Evolutionary conservation across 2,888 invertebrate genomes (phyloP).

Genomic region (Pachliopta kotzebuea): DNA sequence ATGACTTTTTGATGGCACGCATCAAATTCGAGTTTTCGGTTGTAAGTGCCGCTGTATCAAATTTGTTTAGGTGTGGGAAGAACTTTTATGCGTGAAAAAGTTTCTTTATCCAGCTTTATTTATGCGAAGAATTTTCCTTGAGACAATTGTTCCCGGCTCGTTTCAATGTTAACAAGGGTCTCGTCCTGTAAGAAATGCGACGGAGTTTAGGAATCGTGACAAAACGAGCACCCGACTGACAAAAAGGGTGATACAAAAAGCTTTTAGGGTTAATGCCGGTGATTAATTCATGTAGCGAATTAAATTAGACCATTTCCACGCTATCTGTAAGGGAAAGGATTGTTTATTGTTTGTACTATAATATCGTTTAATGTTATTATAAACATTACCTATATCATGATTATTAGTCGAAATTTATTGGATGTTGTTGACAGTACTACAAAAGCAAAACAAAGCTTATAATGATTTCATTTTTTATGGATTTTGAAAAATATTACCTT

Average conservation of each 20-base stretch:
- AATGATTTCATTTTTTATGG: neutral
- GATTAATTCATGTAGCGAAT: conserved; percentile 43
- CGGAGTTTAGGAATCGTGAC: conserved; percentile 45
- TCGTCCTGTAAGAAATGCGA: conserved; percentile 38
- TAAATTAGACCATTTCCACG: conserved; percentile 36
- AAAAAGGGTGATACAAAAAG: conserved; percentile 47
- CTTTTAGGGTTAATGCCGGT: conserved; percentile 51
- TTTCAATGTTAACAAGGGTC: conserved; percentile 32
- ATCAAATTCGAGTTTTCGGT: conserved; percentile 67
- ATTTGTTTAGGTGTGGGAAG: conserved; percentile 32
- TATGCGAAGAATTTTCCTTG: conserved; percentile 13
- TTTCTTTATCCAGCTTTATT: conserved; percentile 26
- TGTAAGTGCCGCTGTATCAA: conserved; percentile 32
- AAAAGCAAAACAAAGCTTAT: neutral
- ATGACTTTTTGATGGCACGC: conserved; percentile 71
- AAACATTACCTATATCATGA: neutral
- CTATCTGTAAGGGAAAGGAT: conserved; percentile 29
- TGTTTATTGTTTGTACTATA: neutral
- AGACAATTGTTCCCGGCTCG: conserved; percentile 18
- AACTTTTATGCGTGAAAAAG: conserved; percentile 35
- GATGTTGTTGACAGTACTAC: neutral
- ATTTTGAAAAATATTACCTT: no score
- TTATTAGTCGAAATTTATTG: neutral
- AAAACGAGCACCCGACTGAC: conserved; percentile 45
- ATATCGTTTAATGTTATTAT: neutral